phyloP scores from a whole-genome alignment of 2,888 invertebrate species.

The Tetragnatha montana region DNA sequence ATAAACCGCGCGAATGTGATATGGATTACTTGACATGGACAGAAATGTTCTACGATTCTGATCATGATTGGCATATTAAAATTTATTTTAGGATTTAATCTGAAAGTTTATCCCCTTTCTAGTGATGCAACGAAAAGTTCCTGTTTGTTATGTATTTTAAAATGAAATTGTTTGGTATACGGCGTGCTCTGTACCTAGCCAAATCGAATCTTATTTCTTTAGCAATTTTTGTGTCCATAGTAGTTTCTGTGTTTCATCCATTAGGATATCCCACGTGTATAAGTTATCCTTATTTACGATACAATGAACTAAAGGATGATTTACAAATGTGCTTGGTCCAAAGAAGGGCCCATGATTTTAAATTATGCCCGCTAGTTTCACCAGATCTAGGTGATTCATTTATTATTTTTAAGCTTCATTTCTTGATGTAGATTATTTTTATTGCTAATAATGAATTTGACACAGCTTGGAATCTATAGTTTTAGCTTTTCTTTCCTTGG shows the following conservation, averaged over 20 bases:
- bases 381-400: constrained; percentile 42
- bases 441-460: no score
- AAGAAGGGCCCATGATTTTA: constrained; percentile 59
- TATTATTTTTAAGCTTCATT: no score
- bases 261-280: constrained; percentile 49
- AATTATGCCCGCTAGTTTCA: constrained; percentile 55
- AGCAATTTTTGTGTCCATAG: constrained; percentile 28
- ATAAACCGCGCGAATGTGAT: constrained; percentile 1
- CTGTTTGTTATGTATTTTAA: constrained; percentile 12
- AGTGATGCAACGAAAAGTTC: not conserved
- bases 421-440: no score
- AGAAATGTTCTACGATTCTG: not conserved
- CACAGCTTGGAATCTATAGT: no score
- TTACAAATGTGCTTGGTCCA: constrained; percentile 64
- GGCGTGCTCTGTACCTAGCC: constrained; percentile 15
- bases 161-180: constrained; percentile 18
- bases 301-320: constrained; percentile 65
- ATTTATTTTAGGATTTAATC: not conserved
- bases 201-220: constrained; percentile 41
- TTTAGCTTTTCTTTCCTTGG: no score
- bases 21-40: not conserved
- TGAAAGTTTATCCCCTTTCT: not conserved
- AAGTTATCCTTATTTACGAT: constrained; percentile 59
- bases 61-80: not conserved
- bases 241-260: constrained; percentile 46